phyloP scores from a whole-genome alignment of 2,888 invertebrate genomes.

The Synergus japonicus region DNA sequence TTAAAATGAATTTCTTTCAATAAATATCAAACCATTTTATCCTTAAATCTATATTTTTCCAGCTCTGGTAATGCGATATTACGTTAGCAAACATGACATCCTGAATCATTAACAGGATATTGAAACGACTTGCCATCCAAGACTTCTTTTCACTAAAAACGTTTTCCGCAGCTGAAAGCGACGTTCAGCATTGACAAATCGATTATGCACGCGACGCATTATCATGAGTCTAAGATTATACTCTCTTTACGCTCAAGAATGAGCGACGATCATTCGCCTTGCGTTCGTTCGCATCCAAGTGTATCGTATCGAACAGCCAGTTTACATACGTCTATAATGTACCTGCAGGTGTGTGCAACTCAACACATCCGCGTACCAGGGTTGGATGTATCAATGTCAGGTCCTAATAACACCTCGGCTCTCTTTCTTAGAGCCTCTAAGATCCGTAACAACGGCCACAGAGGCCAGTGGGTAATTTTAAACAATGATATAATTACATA shows the following conservation, averaged over 20 bases:
- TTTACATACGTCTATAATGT: conserved; percentile 15
- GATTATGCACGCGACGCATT: neutral
- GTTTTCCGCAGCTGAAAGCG: neutral
- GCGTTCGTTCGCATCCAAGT: neutral
- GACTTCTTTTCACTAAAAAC: neutral
- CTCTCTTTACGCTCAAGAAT: neutral
- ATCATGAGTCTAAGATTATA: neutral
- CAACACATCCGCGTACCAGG: conserved; percentile 43
- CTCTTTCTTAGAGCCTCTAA: conserved; percentile 51
- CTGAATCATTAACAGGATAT: neutral
- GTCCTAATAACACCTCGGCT: conserved; percentile 70
- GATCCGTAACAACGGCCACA: conserved; percentile 51
- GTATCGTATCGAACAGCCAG: neutral
- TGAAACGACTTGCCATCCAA: neutral
- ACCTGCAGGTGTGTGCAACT: neutral
- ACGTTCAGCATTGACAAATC: neutral
- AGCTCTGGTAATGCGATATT: neutral
- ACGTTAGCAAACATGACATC: neutral
- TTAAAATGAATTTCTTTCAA: neutral
- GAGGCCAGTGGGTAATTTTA: conserved; percentile 69
- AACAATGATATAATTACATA: conserved; percentile 76
- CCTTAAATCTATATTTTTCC: neutral
- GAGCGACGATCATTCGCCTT: neutral
- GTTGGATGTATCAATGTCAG: conserved; percentile 73
- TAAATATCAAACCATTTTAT: neutral